Conservation (phyloP, 2,113 vertebrate genomes). For the Uropsilus gracilis region DNA sequence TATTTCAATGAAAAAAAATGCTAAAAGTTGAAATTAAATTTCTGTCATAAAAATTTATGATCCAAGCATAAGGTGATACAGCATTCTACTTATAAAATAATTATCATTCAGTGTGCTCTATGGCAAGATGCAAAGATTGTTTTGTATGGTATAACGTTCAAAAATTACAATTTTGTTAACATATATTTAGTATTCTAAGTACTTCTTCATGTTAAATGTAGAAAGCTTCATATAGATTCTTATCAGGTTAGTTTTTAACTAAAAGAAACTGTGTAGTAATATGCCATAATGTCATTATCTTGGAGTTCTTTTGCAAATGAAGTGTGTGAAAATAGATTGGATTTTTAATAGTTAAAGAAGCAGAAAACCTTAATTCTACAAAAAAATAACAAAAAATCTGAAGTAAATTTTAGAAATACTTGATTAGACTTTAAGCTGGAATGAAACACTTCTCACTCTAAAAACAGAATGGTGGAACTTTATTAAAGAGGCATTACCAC, state of each 20-base stretch:
- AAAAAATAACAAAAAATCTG: neutral
- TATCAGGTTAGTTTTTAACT: conserved; percentile 35
- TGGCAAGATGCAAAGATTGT: conserved; percentile 25
- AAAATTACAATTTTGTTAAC: neutral
- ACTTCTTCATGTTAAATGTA: neutral
- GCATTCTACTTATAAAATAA: neutral
- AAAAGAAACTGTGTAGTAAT: neutral
- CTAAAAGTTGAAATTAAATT: neutral
- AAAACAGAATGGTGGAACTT: conserved; percentile 24
- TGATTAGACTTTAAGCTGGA: conserved; percentile 45
- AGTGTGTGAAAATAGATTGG: neutral
- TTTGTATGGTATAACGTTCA: conserved; percentile 9
- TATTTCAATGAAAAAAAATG: conserved; percentile 52
- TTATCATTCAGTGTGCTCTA: neutral
- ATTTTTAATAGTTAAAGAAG: conserved; percentile 25
- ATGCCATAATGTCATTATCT: neutral
- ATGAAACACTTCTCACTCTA: neutral
- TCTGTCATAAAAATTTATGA: conserved; percentile 1
- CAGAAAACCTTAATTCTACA: neutral
- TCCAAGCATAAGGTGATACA: conserved; percentile 15
- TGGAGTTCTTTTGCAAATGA: conserved; percentile 28
- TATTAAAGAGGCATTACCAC: conserved; percentile 31
- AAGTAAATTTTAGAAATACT: conserved; percentile 43
- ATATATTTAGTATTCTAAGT: conserved; percentile 13
- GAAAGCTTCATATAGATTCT: conserved; percentile 11